These are phyloP conservation scores for Homarus americanus DNA, from an alignment of 1,140 invertebrate genomes.

Conservation along the genomic window DNA sequence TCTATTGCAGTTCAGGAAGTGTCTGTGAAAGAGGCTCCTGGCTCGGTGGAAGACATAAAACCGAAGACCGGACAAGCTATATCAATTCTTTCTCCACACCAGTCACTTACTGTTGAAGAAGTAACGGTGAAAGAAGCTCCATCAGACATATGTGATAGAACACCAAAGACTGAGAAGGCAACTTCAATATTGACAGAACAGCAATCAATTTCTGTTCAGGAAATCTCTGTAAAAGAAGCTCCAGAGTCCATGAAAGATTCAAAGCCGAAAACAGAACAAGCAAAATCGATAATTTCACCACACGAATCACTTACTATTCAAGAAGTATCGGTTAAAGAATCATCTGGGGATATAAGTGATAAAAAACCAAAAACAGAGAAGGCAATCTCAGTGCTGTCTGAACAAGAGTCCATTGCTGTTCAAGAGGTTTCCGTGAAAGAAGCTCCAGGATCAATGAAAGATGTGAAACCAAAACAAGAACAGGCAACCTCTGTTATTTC, in stretches of 20 bases:
- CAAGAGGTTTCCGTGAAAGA: conserved; percentile 37
- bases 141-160: conserved; percentile 30
- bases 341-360: conserved; percentile 42
- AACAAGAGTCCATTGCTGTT: conserved; percentile 36
- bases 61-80: conserved; percentile 78
- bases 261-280: conserved; percentile 44
- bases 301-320: conserved; percentile 62
- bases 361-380: conserved; percentile 35
- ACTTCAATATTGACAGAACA: conserved; percentile 48
- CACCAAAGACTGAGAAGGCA: conserved; percentile 33
- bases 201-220: conserved; percentile 28
- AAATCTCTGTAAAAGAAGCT: conserved; percentile 34
- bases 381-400: conserved; percentile 24
- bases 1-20: conserved; percentile 40
- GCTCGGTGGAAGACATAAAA: conserved; percentile 14
- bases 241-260: conserved; percentile 14
- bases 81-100: conserved; percentile 78
- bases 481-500: conserved; percentile 25
- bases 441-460: conserved; percentile 27
- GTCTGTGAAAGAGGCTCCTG: conserved; percentile 46
- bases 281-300: conserved; percentile 39
- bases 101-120: conserved; percentile 81
- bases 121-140: conserved; percentile 79
- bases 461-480: conserved; percentile 24
- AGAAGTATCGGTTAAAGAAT: conserved; percentile 44